phyloP scores from a whole-genome alignment of 2,113 vertebrate species.

The Machaerirhynchus nigripectus region DNA sequence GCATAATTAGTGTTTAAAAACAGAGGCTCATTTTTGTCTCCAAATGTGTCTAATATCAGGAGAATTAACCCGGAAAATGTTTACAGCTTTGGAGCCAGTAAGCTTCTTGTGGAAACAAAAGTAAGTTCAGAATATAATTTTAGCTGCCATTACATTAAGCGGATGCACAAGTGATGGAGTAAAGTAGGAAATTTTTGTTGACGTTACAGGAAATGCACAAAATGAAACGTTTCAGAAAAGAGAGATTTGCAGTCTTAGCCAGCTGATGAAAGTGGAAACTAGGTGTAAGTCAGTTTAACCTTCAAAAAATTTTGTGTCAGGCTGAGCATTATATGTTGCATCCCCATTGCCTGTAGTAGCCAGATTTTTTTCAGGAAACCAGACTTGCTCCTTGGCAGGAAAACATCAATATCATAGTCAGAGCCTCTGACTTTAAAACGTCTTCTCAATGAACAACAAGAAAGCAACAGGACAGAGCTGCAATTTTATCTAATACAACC shows the following conservation, averaged over 20 bases:
- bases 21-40: not conserved
- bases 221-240: not conserved
- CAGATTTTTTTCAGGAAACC: not conserved
- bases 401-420: not conserved
- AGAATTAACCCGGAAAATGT: not conserved
- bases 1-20: not conserved
- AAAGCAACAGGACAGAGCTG: not conserved
- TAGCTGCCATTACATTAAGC: not conserved
- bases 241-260: not conserved
- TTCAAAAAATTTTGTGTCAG: not conserved
- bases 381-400: not conserved
- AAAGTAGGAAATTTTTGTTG: not conserved
- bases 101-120: not conserved
- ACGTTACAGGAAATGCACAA: not conserved
- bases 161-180: not conserved
- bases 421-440: not conserved
- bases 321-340: not conserved
- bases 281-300: not conserved
- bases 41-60: not conserved
- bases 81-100: not conserved
- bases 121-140: not conserved
- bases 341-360: not conserved
- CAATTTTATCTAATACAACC: not conserved
- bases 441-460: not conserved
- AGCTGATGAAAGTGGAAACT: not conserved